Conservation (phyloP, 2,888 invertebrate species). For the Agrotis puta region DNA sequence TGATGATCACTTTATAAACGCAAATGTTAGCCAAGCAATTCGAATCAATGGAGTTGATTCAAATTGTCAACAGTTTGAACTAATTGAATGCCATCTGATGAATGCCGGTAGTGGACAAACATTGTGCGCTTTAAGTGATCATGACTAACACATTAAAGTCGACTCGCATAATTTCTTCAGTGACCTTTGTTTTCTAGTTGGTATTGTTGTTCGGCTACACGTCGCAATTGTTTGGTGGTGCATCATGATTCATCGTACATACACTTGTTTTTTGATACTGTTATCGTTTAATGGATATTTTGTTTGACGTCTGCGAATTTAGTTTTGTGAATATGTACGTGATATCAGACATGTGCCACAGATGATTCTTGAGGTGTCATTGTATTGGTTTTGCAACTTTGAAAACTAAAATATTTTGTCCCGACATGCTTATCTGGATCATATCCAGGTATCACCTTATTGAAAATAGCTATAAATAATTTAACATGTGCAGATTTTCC, state of each 20-base stretch:
- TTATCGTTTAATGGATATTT: conserved; percentile 58
- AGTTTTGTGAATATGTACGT: conserved; percentile 59
- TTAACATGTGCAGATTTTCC: conserved; percentile 51
- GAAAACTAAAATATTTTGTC: conserved; percentile 25
- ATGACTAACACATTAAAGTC: conserved; percentile 83
- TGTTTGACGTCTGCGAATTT: conserved; percentile 50
- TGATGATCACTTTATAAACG: conserved; percentile 68
- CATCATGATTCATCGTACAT: conserved; percentile 77
- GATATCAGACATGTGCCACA: conserved; percentile 57
- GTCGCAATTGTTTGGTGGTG: conserved; percentile 68
- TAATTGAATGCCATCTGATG: conserved; percentile 62
- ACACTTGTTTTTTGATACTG: conserved; percentile 66
- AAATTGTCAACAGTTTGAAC: conserved; percentile 67
- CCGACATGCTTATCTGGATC: conserved; percentile 28
- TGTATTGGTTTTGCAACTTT: conserved; percentile 31
- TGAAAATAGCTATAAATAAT: conserved; percentile 47
- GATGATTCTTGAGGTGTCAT: neutral
- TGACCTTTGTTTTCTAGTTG: conserved; percentile 82
- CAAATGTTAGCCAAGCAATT: conserved; percentile 66
- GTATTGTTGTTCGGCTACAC: conserved; percentile 77
- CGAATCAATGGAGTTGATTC: conserved; percentile 61
- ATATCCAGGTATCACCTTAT: conserved; percentile 32
- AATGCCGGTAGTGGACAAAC: conserved; percentile 62
- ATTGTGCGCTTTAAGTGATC: conserved; percentile 64
- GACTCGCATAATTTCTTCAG: conserved; percentile 78